Percentiles rank a stretch among this genome's conserved stretches.
Evolutionary conservation across 2,797 vertebrate genomes (phyloP).

Genomic region (Pelochelys cantorii): DNA sequence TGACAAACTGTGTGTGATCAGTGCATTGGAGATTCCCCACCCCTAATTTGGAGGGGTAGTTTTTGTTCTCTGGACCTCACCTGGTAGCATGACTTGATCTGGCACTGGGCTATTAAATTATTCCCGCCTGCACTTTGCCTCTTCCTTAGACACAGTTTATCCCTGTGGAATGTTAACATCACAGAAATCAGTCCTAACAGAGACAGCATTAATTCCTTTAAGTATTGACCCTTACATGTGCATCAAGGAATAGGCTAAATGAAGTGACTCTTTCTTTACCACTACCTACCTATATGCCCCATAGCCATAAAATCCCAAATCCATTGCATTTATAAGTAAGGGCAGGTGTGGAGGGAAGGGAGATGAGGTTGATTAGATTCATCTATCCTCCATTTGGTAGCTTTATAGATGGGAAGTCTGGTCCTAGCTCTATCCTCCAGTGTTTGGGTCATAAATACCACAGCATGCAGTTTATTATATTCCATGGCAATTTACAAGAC

Average conservation of each 20-base stretch:
- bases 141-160: background rate
- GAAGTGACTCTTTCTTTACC: background rate
- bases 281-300: background rate
- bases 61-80: background rate
- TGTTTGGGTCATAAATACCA: background rate
- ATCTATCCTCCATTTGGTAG: background rate
- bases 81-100: background rate
- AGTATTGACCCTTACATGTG: background rate
- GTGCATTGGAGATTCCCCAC: too few relatives aligned
- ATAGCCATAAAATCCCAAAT: slow-evolving; percentile 32
- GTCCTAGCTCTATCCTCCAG: background rate
- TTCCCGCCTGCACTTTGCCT: background rate
- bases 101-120: background rate
- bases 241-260: background rate
- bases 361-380: background rate
- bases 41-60: background rate
- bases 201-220: background rate
- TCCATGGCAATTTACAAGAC: background rate
- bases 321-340: background rate
- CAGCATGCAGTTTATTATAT: fast-evolving
- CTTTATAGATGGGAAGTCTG: background rate
- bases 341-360: background rate
- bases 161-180: background rate
- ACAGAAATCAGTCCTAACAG: background rate
- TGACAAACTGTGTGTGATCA: too few relatives aligned